These are phyloP conservation scores for Emberiza fucata DNA, from an alignment of 2,113 vertebrate genomes.

Conservation along the genomic window DNA sequence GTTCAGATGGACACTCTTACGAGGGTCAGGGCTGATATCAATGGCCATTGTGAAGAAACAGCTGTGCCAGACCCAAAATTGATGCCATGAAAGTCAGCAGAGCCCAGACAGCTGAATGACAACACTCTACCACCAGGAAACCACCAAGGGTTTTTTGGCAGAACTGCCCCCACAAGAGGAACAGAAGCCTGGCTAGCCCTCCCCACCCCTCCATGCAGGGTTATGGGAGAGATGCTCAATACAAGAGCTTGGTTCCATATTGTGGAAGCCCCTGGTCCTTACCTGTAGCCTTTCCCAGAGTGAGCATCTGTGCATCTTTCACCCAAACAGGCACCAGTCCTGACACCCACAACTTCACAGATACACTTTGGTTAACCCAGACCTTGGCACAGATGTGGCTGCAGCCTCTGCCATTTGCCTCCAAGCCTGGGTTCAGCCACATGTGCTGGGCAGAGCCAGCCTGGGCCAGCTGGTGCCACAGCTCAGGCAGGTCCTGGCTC, in stretches of 20 bases:
- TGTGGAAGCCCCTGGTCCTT: background rate
- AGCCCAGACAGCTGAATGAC: background rate
- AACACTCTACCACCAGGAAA: background rate
- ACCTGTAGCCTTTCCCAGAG: background rate
- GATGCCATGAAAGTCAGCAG: background rate
- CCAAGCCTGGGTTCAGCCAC: background rate
- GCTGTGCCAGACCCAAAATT: background rate
- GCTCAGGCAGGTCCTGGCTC: background rate
- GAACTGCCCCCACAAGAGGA: background rate
- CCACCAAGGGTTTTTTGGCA: rapidly evolving
- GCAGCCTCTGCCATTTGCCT: background rate
- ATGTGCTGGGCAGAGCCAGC: background rate
- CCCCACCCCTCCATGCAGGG: too few species aligned
- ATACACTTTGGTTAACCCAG: background rate
- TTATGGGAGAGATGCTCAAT: background rate
- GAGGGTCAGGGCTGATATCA: background rate
- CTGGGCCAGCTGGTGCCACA: background rate
- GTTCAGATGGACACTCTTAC: background rate
- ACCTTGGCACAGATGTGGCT: rapidly evolving
- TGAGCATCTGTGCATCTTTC: background rate
- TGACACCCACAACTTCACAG: rapidly evolving
- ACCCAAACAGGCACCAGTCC: background rate
- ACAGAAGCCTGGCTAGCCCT: background rate
- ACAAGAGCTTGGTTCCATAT: background rate
- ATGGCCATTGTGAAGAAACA: rapidly evolving